Evolutionary conservation across 2,113 vertebrate species (phyloP), one percentile per base, ranked within the genome.

Genomic region (Diphyllodes magnificus): DNA sequence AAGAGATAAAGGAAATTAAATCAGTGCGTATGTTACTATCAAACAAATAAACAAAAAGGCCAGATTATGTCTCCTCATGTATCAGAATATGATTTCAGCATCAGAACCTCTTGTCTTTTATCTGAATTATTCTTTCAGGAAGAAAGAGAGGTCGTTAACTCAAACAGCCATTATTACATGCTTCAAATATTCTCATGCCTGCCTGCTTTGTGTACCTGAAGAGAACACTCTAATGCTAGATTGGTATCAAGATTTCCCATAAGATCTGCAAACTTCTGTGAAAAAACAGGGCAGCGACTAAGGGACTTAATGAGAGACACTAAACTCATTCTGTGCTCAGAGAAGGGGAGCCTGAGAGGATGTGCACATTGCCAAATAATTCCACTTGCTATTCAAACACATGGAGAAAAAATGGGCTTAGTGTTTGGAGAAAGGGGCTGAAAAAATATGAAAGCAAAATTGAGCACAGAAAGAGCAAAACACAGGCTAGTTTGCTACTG

Each of bases 231-330:
- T 73, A 65, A 51, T 10, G 42, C 18, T 56, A 88, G 82, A 94
- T 37, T 86, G 60, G 63, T 90, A 95, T 88, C 64, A 60, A 96
- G 95, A 96, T 97, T 97, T 96, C 96, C 96, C 86, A 45, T 91
- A 95, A 97, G 94, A 93, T 90, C 94, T 96, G 60, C 56, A 94
- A 83, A 95, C 82, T 95, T 95, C 56, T 71, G 85, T 86, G 82
- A 79, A 94, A 97, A 97, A 96, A 93, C 93, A 93, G 95, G 95
- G 76, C 95, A 97, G 90, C 0, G 68, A 93, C 90, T 80, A 21
- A 88, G 94, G 95, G 94, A 96, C 92, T 95, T 96, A 90, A 73
- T 66, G 68, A 92, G 82, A 93, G 47, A 90, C 90, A 60, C 85
- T 90, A 86, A 93, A 95, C 90, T 95, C 92, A 81, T 96, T 95